Evolutionary conservation across 2,888 invertebrate species (phyloP).

Genomic region (Harpalus rubripes): DNA sequence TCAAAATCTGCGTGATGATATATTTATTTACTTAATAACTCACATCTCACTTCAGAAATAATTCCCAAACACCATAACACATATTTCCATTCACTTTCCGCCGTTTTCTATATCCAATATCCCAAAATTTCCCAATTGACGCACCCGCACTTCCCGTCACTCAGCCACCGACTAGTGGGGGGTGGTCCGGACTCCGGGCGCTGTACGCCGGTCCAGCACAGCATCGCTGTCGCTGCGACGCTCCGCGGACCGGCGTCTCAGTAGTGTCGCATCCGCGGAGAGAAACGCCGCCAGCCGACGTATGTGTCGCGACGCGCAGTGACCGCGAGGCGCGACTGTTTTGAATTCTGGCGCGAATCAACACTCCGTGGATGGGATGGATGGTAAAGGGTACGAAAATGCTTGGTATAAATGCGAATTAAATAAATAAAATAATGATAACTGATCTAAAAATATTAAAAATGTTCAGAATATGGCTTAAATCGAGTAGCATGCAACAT

Average conservation of each 20-base stretch:
- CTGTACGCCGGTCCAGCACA: conserved; percentile 47
- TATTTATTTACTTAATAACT: no score
- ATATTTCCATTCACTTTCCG: not conserved
- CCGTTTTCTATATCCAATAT: not conserved
- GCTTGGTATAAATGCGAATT: no score
- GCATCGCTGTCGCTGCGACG: conserved; percentile 47
- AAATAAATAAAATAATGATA: no score
- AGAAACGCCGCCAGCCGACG: conserved; percentile 50
- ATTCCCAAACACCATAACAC: not conserved
- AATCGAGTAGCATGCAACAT: no score
- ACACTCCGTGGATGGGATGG: not conserved
- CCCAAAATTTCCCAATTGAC: not conserved
- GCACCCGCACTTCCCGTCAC: not conserved
- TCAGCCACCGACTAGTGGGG: not conserved
- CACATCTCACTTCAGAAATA: not conserved
- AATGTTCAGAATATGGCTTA: no score
- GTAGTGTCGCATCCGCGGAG: conserved; percentile 50
- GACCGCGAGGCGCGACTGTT: conserved; percentile 5
- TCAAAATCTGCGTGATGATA: no score
- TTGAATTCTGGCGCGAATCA: conserved; percentile 24
- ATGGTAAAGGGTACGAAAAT: no score
- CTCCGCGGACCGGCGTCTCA: conserved; percentile 21
- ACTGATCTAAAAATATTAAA: no score
- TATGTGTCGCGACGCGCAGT: conserved; percentile 20
- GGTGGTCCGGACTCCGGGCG: conserved; percentile 10